Evolutionary conservation across 2,888 invertebrate genomes (phyloP).

Genomic region (Crossocerus cetratus): DNA sequence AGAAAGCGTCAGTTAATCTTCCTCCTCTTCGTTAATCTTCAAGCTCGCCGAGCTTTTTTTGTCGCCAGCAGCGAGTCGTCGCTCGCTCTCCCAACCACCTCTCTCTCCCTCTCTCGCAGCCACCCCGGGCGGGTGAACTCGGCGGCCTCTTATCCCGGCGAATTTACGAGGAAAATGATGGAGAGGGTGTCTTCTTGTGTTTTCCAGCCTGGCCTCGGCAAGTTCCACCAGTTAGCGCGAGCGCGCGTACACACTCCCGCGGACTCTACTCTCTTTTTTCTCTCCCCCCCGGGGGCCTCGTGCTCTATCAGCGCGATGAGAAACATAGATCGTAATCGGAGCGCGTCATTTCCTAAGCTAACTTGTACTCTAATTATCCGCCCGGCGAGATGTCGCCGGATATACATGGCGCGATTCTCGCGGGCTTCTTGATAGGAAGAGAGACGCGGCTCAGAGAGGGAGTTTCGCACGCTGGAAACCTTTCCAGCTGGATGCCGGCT

Average conservation of each 20-base stretch:
- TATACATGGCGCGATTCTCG: no score
- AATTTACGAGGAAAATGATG: constrained; percentile 66
- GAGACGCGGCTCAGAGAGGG: no score
- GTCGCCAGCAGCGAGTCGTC: constrained; percentile 42
- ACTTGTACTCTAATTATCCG: no score
- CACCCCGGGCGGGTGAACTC: no score
- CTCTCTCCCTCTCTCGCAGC: no score
- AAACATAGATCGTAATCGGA: constrained; percentile 28
- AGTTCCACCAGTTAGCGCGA: no score
- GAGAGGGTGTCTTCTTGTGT: constrained; percentile 59
- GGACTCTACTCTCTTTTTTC: constrained; percentile 27
- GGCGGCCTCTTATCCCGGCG: constrained; percentile 39
- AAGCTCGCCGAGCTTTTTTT: constrained; percentile 61
- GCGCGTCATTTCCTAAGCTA: no score
- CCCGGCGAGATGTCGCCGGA: no score
- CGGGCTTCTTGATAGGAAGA: no score
- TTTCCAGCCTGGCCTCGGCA: constrained; percentile 31
- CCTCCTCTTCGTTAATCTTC: constrained; percentile 66
- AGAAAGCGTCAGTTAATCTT: constrained; percentile 52
- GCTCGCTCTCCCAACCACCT: not conserved
- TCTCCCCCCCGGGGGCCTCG: not conserved
- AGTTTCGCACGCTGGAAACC: no score
- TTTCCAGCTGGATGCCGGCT: not conserved
- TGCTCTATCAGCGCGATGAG: not conserved
- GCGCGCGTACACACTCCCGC: constrained; percentile 12